A percentile compares a stretch with the other conserved stretches of the same genome.
Conservation (phyloP, 2,888 invertebrate species). For the Urechis unicinctus region DNA sequence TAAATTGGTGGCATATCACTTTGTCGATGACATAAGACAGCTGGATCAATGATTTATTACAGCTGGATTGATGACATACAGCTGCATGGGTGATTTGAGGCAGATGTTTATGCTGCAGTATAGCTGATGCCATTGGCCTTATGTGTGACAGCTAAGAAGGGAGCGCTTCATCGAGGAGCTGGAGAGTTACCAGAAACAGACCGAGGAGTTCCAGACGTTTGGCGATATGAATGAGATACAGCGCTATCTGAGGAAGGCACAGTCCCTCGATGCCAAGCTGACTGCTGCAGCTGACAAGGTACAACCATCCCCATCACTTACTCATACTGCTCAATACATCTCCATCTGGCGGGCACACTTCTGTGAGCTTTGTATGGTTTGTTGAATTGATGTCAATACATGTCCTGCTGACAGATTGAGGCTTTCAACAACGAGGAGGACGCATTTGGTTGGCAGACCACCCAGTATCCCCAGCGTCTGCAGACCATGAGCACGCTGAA, state of each 20-base stretch:
- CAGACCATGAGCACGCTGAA: conserved; percentile 66
- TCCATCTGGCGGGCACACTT: conserved; percentile 1
- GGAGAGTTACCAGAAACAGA: conserved; percentile 70
- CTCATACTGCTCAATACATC: neutral
- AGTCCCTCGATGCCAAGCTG: conserved; percentile 67
- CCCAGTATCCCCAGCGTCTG: conserved; percentile 81
- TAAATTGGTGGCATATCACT: too few species aligned
- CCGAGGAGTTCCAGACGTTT: conserved; percentile 79
- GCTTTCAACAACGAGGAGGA: conserved; percentile 86
- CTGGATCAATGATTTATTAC: too few species aligned
- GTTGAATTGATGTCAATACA: neutral
- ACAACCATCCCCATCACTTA: neutral
- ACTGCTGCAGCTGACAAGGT: conserved; percentile 63
- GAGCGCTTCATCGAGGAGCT: conserved; percentile 77
- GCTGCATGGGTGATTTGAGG: neutral
- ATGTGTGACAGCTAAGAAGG: conserved; percentile 59
- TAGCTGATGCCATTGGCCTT: too few species aligned
- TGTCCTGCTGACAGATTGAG: conserved; percentile 58
- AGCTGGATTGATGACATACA: too few species aligned
- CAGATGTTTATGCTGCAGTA: neutral
- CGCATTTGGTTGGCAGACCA: conserved; percentile 79
- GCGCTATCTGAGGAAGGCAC: conserved; percentile 75
- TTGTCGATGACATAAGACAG: too few species aligned
- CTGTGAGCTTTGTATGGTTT: neutral
- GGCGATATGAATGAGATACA: conserved; percentile 77